These are phyloP conservation scores for Apteryx mantelli DNA, from an alignment of 2,113 vertebrate genomes.

Conservation along the genomic window DNA sequence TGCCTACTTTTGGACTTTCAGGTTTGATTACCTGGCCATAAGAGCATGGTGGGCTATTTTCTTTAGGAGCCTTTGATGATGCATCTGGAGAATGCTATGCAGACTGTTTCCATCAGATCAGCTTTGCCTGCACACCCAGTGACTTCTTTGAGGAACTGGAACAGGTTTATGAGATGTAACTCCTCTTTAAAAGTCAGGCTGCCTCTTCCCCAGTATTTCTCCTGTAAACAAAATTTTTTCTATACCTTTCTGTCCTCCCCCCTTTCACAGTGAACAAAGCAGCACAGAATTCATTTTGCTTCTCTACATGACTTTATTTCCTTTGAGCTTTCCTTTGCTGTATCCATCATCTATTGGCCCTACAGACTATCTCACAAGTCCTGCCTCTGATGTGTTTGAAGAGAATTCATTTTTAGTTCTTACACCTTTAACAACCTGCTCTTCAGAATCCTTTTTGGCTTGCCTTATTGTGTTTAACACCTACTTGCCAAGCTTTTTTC, in stretches of 20 bases:
- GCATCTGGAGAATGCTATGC: not conserved
- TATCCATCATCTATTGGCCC: constrained; percentile 32
- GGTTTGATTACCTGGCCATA: constrained; percentile 18
- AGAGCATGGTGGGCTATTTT: not conserved
- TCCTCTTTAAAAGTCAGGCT: not conserved
- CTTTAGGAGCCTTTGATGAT: constrained; percentile 46
- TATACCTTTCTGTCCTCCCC: not conserved
- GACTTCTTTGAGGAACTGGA: constrained; percentile 20
- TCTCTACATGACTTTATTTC: constrained; percentile 25
- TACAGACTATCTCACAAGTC: constrained; percentile 52
- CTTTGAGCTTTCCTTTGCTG: constrained; percentile 57
- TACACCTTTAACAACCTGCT: constrained; percentile 34
- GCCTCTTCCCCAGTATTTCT: not conserved
- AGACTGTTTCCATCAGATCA: not conserved
- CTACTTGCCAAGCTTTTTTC: constrained; percentile 35
- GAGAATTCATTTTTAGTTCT: constrained; percentile 60
- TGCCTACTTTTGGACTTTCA: not conserved
- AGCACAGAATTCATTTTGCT: constrained; percentile 34
- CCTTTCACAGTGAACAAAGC: constrained; percentile 23
- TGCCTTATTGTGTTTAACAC: constrained; percentile 52
- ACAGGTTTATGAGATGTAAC: not conserved
- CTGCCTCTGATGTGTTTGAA: constrained; percentile 64
- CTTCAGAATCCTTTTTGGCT: constrained; percentile 35
- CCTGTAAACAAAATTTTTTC: constrained; percentile 41
- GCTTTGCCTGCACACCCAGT: not conserved